These are phyloP conservation scores for Listronotus bonariensis DNA, from an alignment of 1,140 invertebrate genomes.

Conservation along the genomic window DNA sequence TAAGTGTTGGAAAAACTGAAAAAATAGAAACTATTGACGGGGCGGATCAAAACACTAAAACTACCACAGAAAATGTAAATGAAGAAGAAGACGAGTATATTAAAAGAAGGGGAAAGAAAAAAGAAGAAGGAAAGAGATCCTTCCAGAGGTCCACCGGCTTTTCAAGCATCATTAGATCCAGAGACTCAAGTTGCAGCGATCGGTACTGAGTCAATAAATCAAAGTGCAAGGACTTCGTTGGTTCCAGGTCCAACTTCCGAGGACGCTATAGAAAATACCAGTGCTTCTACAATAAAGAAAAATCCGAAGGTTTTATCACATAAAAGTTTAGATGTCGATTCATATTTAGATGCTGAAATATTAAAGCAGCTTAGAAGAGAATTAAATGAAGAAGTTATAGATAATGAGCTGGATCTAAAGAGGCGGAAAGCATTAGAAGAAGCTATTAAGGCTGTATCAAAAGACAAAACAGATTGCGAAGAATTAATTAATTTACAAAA, in stretches of 20 bases:
- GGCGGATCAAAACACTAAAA: constrained; percentile 12
- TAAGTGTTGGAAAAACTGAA: constrained; percentile 15
- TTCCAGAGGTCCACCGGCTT: constrained; percentile 58
- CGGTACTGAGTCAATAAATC: constrained; percentile 61
- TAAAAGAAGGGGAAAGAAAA: constrained; percentile 55
- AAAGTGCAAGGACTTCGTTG: constrained; percentile 62
- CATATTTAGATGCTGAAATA: constrained; percentile 63
- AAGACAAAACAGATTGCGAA: constrained; percentile 84
- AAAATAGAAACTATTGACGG: constrained; percentile 13
- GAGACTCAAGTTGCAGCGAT: constrained; percentile 64
- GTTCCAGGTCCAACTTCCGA: constrained; percentile 42
- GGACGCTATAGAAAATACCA: constrained; percentile 42
- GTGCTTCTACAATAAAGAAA: constrained; percentile 16
- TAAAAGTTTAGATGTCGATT: constrained; percentile 41
- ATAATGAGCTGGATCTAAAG: constrained; percentile 70
- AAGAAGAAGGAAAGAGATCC: constrained; percentile 59
- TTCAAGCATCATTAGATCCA: constrained; percentile 59
- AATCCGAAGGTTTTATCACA: background rate
- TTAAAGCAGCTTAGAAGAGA: constrained; percentile 69
- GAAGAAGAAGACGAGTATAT: constrained; percentile 49
- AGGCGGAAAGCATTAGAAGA: constrained; percentile 64
- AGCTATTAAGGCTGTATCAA: constrained; percentile 61
- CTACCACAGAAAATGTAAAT: no score
- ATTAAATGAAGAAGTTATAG: constrained; percentile 68
- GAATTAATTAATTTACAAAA: constrained; percentile 88